Evolutionary conservation across 2,113 vertebrate species (phyloP), one percentile per base, ranked within the genome.

Genomic region (Delphinapterus leucas): DNA sequence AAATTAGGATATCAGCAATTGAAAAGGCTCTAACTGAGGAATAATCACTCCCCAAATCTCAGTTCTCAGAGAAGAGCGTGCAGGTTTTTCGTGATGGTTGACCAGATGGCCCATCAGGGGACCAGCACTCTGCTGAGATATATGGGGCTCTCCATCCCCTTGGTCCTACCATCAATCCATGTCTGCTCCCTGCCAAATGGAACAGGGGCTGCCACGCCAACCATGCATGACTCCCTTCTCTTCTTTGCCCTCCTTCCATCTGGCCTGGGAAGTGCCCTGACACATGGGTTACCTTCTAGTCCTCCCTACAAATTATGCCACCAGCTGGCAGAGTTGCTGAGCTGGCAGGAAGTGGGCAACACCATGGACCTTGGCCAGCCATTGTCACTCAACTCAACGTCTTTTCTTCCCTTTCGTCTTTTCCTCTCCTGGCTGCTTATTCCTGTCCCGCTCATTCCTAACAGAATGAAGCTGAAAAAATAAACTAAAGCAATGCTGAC

Each of bases 241-340:
- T n/a, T n/a, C 31, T 36, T 53, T 49, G 8, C 44, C 60, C 74
- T 87, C 83, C 87, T 86, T 84, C 97, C 96, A 84, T 95, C 93
- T 96, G 95, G 90, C 73, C 74, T 12, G 31, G 38, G 81, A 63
- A 49, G 70, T 11, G 70, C 44, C 71, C 84, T 65, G 81, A 90
- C 95, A 95, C 88, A 82, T 4, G 94, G 53, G 65, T 68, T 23
- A 21, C 88, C 82, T 77, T 80, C 81, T 6, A 65, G n/a, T 12
- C 71, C 86, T 90, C 10, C 44, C 84, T 61, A 41, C 58, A 61
- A 38, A 90, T 71, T 13, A 60, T 55, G 55, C 79, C 74, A 92
- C 95, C 97, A 90, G 63, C 96, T 93, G 97, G 95, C 41, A n/a
- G 60, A 47, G 33, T 28, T 73, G 21, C 91, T 28, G 63, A 55